Evolutionary conservation across 35 echinoderm and acorn worm genomes (phyloP), one percentile per base, ranked within the genome.

Genomic region (Apostichopus parvimensis): DNA sequence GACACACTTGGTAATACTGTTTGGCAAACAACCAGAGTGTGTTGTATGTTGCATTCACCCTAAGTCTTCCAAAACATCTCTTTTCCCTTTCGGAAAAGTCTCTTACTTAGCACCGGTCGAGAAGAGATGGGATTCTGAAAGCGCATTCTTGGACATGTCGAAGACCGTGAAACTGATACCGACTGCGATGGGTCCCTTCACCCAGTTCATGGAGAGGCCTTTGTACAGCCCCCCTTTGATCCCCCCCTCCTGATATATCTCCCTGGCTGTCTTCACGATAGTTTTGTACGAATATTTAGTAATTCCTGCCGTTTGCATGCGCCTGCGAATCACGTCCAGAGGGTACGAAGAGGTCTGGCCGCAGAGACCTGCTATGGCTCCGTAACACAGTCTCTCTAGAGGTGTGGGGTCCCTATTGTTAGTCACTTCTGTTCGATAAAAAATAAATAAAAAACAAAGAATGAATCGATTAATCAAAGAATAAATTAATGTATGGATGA

Each of bases 131-230:
- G 88, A 84, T 10, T 84, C 56, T 80, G 89, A 91, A 73, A 94
- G 79, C 54, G 88, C 80, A 15, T 91, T 92, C 24, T 79, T 90
- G 22, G 97, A 94, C 28, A 99, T 83, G 57, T 99, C 97, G 78
- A 92, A 99, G 9, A 94, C 88, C 12, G 97, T 99, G 83, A 99
- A 99, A 86, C 97, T 99, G 54, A 99, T 94, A 8, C 97, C 97
- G 9, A 99, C 97, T 1, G 97, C 94, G 25, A 99, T 94, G 22
- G 97, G 97, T 17, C 97, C 97, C 83, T 99, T 99, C 21, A 99
- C 89, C 97, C 97, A 99, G 93, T 99, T 99, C 95, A 99, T 96
- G 75, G 95, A 96, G 17, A 99, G 92, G 17, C 97, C 96, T 90
- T 99, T 99, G 88, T 99, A 99, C 14, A 99, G 77, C 15, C 97